Percentiles rank a stretch among this genome's conserved stretches.
These are phyloP conservation scores for Eupithecia tripunctaria DNA, from an alignment of 2,888 invertebrate species.

Conservation along the genomic window DNA sequence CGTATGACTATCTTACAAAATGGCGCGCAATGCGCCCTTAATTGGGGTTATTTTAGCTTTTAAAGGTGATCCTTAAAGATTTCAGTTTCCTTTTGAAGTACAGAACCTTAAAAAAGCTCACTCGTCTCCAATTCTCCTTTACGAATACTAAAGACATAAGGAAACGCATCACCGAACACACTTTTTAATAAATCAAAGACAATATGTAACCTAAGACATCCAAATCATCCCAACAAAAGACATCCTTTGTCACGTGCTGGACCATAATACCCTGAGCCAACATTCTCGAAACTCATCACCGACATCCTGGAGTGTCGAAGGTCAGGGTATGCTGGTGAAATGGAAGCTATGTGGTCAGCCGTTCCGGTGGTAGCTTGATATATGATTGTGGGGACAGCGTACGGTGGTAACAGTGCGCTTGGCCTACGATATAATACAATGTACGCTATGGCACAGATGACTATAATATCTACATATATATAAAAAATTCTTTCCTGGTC, in stretches of 20 bases:
- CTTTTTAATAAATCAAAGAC: conserved; percentile 34
- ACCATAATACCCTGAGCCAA: conserved; percentile 37
- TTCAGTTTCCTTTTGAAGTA: too few species aligned
- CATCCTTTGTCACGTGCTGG: conserved; percentile 47
- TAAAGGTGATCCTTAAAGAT: too few species aligned
- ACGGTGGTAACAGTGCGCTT: conserved; percentile 49
- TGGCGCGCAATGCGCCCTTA: too few species aligned
- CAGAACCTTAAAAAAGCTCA: too few species aligned
- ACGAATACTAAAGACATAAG: background rate
- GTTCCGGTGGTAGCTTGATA: conserved; percentile 77
- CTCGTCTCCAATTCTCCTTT: too few species aligned
- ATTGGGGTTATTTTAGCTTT: too few species aligned
- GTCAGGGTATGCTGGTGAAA: conserved; percentile 60
- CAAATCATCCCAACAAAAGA: conserved; percentile 50
- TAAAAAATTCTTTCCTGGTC: too few species aligned
- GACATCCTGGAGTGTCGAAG: conserved; percentile 29
- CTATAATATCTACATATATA: too few species aligned
- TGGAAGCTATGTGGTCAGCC: conserved; percentile 66
- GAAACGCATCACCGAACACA: conserved; percentile 15
- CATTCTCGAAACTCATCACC: conserved; percentile 21
- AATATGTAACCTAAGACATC: conserved; percentile 42
- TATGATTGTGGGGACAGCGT: conserved; percentile 57
- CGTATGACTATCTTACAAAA: too few species aligned
- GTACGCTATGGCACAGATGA: background rate
- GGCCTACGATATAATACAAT: conserved; percentile 58